Base-by-base conservation (phyloP, 1,140 invertebrate genomes). In the Andrena cerasifolii region DNA sequence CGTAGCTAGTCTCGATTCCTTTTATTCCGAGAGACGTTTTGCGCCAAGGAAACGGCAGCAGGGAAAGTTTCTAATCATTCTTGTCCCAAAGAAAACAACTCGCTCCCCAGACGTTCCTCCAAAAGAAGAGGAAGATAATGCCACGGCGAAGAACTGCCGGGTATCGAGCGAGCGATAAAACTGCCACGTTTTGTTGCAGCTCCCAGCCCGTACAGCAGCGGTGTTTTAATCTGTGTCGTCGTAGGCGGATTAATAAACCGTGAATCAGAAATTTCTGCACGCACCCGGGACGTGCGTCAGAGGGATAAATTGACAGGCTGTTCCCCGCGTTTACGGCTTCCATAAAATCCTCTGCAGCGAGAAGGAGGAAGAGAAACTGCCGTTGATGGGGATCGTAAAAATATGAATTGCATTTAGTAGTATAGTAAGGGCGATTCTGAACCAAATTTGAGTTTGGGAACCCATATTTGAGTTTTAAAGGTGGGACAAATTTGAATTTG, bases 301-400 rank as follows among this genome's bases (percentile, higher is more conserved):
- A 40, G 59, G 24, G 24, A 65, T 73, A 53, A 65, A 73, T 73
- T 73, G 59, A 53, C 71, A 73, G 24, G 14, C 47, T 8, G 18
- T 53, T 73, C 18, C 33, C 28, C 31, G 31, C 1, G 47, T 63
- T 73, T 73, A 73, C 24, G 71, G 18, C 6, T 2, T 7, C 7
- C 12, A 8, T 73, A 65, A 73, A 73, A 40, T 1, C 1, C 12
- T 0, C n/a, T 16, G 1, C n/a, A 36, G 12, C 16, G 16, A 10
- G 12, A 36, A 63, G 36, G 51, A 70, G 53, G 56, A 61, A 62
- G 16, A 65, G 47, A 43, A 65, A 65, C 24, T 4, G 21, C n/a
- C 31, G 56, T 51, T 31, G 65, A 53, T 26, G 49, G 18, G 5
- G 0, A 21, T 53, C 18, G 33, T 54, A 65, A 40, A 63, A 53